Conservation (phyloP, 2,113 vertebrate species). For the Bos taurus region ARS-UCD2.0 NC_037344.1:18640001-18640500, state of each 20-base stretch:
- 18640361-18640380: not conserved
- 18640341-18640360: not conserved
- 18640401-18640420: no score
- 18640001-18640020: not conserved
- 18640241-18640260: fast-evolving
- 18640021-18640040: not conserved
- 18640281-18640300: not conserved
- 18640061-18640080: not conserved
- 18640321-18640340: not conserved
- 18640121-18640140: not conserved
- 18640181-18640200: not conserved
- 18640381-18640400: not conserved
- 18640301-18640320: not conserved
- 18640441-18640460: not conserved
- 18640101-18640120: not conserved
- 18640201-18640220: not conserved
- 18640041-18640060: not conserved
- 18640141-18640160: not conserved
- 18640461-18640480: not conserved
- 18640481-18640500: not conserved
- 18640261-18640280: not conserved
- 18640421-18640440: not conserved
- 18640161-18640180: not conserved
- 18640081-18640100: not conserved
- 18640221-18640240: not conserved